Conservation (phyloP, 1,140 invertebrate genomes). For the Drosophila lowei region DNA sequence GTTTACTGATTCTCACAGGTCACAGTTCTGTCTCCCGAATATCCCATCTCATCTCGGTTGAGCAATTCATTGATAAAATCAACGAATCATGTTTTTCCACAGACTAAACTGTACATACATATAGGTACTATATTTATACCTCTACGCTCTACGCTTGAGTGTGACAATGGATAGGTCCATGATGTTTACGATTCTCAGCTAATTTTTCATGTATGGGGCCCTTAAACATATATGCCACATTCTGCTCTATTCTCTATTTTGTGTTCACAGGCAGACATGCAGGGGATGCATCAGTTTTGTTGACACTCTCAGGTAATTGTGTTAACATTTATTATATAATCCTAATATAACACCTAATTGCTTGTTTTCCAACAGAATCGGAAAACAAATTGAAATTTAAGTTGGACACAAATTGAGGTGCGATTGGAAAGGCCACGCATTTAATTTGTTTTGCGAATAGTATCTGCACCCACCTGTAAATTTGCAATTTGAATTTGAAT, state of each 20-base stretch:
- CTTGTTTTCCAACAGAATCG: slow-evolving; percentile 40
- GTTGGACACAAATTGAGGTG: too few relatives aligned
- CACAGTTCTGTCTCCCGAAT: not conserved
- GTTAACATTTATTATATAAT: slow-evolving; percentile 66
- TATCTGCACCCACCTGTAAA: slow-evolving; percentile 67
- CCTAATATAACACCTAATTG: slow-evolving; percentile 32
- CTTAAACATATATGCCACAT: slow-evolving; percentile 29
- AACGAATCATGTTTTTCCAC: slow-evolving; percentile 40
- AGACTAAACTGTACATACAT: slow-evolving; percentile 13
- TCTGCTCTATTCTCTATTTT: not conserved
- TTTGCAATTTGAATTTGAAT: slow-evolving; percentile 43
- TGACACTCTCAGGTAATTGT: slow-evolving; percentile 42
- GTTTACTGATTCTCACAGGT: slow-evolving; percentile 9
- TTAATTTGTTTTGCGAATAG: not conserved
- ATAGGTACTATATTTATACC: slow-evolving; percentile 20
- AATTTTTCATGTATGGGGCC: slow-evolving; percentile 32
- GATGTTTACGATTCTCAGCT: slow-evolving; percentile 30
- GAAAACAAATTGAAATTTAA: not conserved
- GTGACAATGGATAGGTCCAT: slow-evolving; percentile 15
- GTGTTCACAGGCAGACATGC: not conserved
- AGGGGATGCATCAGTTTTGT: slow-evolving; percentile 30
- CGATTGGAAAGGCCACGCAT: not conserved
- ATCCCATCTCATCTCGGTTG: slow-evolving; percentile 1
- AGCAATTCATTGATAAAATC: slow-evolving; percentile 65
- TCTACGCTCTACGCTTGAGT: not conserved